Conservation (phyloP, 1,140 invertebrate genomes). For the Venustaconcha ellipsiformis region DNA sequence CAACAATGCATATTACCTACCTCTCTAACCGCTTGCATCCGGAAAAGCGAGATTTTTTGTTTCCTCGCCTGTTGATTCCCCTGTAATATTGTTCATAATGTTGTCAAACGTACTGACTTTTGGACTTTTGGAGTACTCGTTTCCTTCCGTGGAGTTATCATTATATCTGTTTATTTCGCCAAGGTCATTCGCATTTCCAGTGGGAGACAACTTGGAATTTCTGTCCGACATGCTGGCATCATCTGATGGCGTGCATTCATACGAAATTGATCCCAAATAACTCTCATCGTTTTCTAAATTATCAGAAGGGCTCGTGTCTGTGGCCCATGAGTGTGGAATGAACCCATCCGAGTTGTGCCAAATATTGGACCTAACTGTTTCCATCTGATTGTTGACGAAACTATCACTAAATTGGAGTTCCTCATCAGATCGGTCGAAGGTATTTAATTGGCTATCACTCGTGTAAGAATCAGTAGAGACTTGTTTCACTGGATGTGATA, state of each 20-base stretch:
- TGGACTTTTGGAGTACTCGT: too few species aligned
- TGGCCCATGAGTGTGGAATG: conserved; percentile 39
- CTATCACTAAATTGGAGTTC: conserved; percentile 59
- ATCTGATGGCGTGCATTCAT: conserved; percentile 48
- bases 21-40: too few species aligned
- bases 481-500: conserved; percentile 23
- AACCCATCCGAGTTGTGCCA: conserved; percentile 35
- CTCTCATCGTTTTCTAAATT: conserved; percentile 55
- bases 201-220: too few species aligned
- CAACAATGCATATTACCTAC: too few species aligned
- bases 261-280: conserved; percentile 46
- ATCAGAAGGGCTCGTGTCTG: conserved; percentile 57
- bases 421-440: conserved; percentile 40
- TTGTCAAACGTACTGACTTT: too few species aligned
- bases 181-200: too few species aligned
- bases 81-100: too few species aligned
- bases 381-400: conserved; percentile 35
- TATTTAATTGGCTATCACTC: conserved; percentile 34
- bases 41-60: too few species aligned
- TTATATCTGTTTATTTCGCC: too few species aligned
- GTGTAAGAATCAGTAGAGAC: conserved; percentile 32
- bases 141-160: too few species aligned
- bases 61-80: too few species aligned
- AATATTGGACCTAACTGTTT: conserved; percentile 38
- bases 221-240: conserved; percentile 4